Conservation (phyloP, 2,888 invertebrate genomes). For the Hemithea aestivaria region DNA sequence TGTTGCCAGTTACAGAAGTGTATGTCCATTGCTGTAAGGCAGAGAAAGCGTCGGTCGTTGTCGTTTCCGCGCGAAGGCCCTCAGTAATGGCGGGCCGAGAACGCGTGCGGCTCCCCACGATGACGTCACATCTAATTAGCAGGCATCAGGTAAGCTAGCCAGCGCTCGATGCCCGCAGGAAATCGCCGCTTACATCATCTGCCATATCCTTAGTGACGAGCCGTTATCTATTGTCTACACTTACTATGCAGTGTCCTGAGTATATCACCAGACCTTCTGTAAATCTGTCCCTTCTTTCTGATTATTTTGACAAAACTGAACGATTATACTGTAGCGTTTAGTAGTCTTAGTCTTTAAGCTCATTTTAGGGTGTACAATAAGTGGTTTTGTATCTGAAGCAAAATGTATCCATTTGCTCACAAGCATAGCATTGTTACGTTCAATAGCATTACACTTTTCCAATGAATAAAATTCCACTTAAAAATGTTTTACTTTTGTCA, state of each 20-base stretch:
- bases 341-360: too few relatives aligned
- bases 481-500: constrained; percentile 11
- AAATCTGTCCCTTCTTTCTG: too few relatives aligned
- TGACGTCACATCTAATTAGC: constrained; percentile 75
- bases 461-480: constrained; percentile 1
- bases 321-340: too few relatives aligned
- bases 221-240: constrained; percentile 45
- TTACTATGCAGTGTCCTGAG: too few relatives aligned
- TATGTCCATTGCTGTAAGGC: constrained; percentile 40
- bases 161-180: constrained; percentile 58
- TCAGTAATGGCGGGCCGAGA: constrained; percentile 56
- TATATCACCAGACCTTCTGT: too few relatives aligned
- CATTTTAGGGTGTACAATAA: too few relatives aligned
- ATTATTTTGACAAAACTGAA: too few relatives aligned
- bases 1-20: constrained; percentile 26
- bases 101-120: constrained; percentile 43
- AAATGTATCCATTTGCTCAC: too few relatives aligned
- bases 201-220: constrained; percentile 49
- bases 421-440: too few relatives aligned
- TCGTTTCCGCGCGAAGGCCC: constrained; percentile 75
- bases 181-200: constrained; percentile 69
- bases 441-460: too few relatives aligned
- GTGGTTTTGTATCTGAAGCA: too few relatives aligned
- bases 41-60: constrained; percentile 75
- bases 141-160: constrained; percentile 57